phyloP scores from a whole-genome alignment of 2,113 vertebrate species.

The Lophochroa leadbeateri region DNA sequence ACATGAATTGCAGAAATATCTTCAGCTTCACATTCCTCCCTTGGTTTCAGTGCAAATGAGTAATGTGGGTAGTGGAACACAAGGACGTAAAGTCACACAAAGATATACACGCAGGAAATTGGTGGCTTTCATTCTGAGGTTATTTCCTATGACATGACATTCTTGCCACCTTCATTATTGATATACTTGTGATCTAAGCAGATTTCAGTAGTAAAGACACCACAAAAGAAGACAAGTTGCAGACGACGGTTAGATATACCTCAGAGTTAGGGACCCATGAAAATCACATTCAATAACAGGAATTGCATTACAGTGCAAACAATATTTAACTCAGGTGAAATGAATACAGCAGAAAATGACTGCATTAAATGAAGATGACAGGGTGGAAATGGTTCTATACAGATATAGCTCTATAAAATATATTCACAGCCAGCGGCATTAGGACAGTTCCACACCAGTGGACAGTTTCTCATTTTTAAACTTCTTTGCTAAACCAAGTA shows the following conservation, averaged over 20 bases:
- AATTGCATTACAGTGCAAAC: constrained; percentile 24
- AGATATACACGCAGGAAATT: fast-evolving
- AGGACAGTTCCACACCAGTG: neutral
- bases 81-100: neutral
- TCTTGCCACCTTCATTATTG: neutral
- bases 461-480: neutral
- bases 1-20: neutral
- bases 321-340: constrained; percentile 37
- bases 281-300: neutral
- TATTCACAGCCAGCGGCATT: neutral
- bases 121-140: neutral
- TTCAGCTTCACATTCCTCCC: neutral
- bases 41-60: neutral
- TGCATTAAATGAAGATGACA: constrained; percentile 33
- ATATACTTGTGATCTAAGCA: neutral
- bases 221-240: neutral
- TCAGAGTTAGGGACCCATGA: neutral
- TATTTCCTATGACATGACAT: neutral
- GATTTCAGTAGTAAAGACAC: neutral
- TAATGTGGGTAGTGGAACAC: fast-evolving
- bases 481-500: neutral
- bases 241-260: neutral
- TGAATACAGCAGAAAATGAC: constrained; percentile 19
- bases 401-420: constrained; percentile 24
- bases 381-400: neutral